phyloP scores from a whole-genome alignment of 2,888 invertebrate species.

The Andrena camellia region DNA sequence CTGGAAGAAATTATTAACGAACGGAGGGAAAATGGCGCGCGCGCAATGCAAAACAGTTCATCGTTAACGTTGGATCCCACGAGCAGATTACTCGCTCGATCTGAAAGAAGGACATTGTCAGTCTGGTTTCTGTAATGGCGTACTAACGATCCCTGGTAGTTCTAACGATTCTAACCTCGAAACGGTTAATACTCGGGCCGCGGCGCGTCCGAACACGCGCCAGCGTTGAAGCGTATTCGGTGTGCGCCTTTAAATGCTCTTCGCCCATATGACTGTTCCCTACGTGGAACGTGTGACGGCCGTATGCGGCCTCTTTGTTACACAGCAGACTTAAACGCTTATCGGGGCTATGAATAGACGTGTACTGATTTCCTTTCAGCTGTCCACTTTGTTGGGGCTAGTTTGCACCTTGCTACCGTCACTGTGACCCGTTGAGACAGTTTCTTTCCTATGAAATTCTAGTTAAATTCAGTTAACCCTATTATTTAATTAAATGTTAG shows the following conservation, averaged over 20 bases:
- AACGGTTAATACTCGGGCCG: constrained; percentile 39
- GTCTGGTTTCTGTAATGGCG: constrained; percentile 21
- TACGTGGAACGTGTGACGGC: constrained; percentile 51
- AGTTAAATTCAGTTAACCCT: background rate
- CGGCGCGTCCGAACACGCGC: constrained; percentile 27
- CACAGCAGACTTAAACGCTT: constrained; percentile 70
- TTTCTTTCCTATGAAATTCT: constrained; percentile 8
- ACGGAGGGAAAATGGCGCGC: constrained; percentile 6
- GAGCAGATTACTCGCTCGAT: background rate
- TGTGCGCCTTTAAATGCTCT: constrained; percentile 57
- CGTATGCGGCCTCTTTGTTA: constrained; percentile 69
- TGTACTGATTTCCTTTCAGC: constrained; percentile 76
- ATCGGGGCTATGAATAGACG: constrained; percentile 79
- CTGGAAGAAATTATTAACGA: background rate
- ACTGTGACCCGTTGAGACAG: constrained; percentile 29
- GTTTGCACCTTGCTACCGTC: constrained; percentile 55
- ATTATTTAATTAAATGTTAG: too few species aligned
- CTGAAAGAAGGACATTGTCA: background rate
- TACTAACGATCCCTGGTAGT: constrained; percentile 30
- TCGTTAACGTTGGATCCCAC: constrained; percentile 1
- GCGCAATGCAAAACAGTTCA: background rate
- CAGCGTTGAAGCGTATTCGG: constrained; percentile 34
- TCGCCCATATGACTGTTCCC: constrained; percentile 51
- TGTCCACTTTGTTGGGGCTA: constrained; percentile 65
- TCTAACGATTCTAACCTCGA: constrained; percentile 52